Percentiles rank a stretch among this genome's conserved stretches.
phyloP scores from a whole-genome alignment of 2,888 invertebrate species.

The Physocephala rufipes region DNA sequence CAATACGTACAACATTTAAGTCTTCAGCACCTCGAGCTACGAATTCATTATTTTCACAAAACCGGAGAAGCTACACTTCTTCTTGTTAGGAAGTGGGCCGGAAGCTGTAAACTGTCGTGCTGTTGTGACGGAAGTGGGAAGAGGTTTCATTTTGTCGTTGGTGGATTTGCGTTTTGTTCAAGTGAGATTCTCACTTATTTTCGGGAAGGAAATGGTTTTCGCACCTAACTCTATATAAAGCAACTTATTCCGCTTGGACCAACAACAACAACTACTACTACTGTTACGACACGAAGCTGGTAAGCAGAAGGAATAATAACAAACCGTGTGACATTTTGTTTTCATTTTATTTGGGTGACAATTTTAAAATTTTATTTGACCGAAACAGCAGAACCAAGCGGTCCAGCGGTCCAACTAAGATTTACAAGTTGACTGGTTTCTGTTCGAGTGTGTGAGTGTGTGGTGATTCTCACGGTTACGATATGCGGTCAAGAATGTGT shows the following conservation, averaged over 20 bases:
- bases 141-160: no score
- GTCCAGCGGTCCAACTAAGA: conserved; percentile 51
- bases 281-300: not conserved
- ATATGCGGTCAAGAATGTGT: conserved; percentile 28
- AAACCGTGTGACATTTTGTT: not conserved
- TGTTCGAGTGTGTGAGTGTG: conserved; percentile 46
- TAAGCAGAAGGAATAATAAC: not conserved
- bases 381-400: conserved; percentile 47
- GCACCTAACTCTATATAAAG: conserved; percentile 42
- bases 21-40: not conserved
- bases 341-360: conserved; percentile 11
- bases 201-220: conserved; percentile 46
- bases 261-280: conserved; percentile 3
- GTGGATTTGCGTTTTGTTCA: conserved; percentile 6
- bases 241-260: not conserved
- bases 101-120: conserved; percentile 31
- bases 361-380: conserved; percentile 58
- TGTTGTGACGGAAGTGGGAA: no score
- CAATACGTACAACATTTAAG: not conserved
- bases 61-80: conserved; percentile 13
- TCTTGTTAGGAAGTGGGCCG: not conserved
- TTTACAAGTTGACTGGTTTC: conserved; percentile 56
- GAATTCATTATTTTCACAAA: conserved; percentile 6
- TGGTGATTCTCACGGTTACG: conserved; percentile 22
- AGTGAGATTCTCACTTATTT: conserved; percentile 27